Base-by-base conservation (phyloP, 2,888 invertebrate genomes). In the Diploptera punctata region DNA sequence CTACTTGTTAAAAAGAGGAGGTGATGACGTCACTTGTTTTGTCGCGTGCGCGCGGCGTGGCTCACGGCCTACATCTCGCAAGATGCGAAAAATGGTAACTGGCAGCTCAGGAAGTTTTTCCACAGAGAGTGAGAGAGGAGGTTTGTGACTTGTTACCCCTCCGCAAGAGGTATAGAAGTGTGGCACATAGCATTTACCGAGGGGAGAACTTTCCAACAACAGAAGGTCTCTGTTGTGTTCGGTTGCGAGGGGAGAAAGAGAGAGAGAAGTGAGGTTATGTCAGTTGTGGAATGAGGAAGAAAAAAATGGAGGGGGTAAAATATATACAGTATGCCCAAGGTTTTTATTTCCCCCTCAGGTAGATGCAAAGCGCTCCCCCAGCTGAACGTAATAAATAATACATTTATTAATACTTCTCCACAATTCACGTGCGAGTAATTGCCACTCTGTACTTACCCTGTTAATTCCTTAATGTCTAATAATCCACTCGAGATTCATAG, bases 211-310 rank as follows among this genome's bases (percentile, higher is more conserved):
- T 19, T 21, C 21, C 54, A 52, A 68, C 52, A 68, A 73, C 73
- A 73, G 73, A 73, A 70, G 73, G 73, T 73, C 70, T n/a, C n/a
- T 73, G 73, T 73, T 65, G 62, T n/a, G 38, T 29, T 49, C 65
- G 43, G 60, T 70, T 73, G 73, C 70, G 73, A 47, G 73, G 29
- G 61, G n/a, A 31, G 60, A 60, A 38, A 47, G 47, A 65, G n/a
- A 76, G 62, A 72, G 65, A 75, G 74, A 75, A 75, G 76, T 72
- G 72, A 76, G 76, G 77, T 76, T 76, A 77, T 77, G 79, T 78
- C 79, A 77, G 76, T 77, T 65, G 65, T 44, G 69, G 69, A 69
- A 61, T 19, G 70, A 67, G 67, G 54, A 38, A 54, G 52, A 68
- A 31, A 19, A 52, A 10, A 33, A 21, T 31, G 49, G 2, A 1